Evolutionary conservation across 2,113 vertebrate species (phyloP).

Genomic region (Chamaea fasciata): DNA sequence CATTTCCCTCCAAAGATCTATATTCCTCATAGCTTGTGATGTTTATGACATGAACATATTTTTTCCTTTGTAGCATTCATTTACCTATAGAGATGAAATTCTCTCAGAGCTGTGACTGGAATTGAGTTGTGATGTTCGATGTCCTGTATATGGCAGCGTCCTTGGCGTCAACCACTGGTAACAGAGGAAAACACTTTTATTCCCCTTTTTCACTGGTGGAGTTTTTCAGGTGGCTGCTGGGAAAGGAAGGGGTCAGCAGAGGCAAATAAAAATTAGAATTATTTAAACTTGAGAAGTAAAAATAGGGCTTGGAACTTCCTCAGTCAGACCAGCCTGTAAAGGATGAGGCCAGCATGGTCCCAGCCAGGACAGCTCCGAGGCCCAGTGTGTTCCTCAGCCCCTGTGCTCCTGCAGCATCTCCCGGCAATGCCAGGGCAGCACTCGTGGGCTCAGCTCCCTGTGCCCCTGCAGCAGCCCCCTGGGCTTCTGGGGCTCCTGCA

Average conservation of each 20-base stretch:
- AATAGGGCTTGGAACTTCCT: neutral
- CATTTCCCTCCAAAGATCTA: constrained; percentile 57
- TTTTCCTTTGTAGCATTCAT: constrained; percentile 30
- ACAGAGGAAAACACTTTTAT: neutral
- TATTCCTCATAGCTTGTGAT: constrained; percentile 36
- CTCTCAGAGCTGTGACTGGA: neutral
- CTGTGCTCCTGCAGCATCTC: neutral
- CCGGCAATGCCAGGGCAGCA: neutral
- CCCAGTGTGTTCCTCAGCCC: neutral
- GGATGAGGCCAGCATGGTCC: neutral
- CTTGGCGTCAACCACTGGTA: neutral
- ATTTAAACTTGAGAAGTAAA: neutral
- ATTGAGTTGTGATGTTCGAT: neutral
- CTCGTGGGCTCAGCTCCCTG: neutral
- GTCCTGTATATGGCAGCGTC: neutral
- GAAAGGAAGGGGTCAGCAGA: neutral
- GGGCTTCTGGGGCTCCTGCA: neutral
- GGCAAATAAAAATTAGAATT: neutral
- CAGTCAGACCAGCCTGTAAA: neutral
- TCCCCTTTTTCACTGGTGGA: neutral
- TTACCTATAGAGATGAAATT: neutral
- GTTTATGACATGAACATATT: constrained; percentile 4
- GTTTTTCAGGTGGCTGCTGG: neutral
- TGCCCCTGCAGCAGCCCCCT: neutral
- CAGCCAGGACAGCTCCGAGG: neutral